phyloP scores from a whole-genome alignment of 2,888 invertebrate species.

The Rhagophthalmus giganteus region DNA sequence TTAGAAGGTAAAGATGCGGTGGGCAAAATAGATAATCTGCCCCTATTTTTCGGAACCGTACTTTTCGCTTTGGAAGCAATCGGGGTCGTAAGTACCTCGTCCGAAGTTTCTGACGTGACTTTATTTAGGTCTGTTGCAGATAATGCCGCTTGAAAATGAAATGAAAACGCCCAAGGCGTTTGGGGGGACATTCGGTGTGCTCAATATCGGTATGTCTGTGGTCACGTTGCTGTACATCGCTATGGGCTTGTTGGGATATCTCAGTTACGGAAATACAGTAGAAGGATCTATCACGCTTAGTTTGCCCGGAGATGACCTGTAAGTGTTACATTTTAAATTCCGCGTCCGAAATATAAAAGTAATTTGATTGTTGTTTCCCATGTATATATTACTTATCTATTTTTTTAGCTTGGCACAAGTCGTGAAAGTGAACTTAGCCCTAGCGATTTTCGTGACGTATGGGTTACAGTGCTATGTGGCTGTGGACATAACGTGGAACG shows the following conservation, averaged over 20 bases:
- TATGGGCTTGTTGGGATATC: slow-evolving; percentile 89
- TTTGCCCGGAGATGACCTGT: slow-evolving; percentile 70
- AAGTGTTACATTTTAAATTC: too few relatives aligned
- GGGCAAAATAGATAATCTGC: slow-evolving; percentile 62
- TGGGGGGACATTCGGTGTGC: slow-evolving; percentile 77
- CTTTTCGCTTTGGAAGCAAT: slow-evolving; percentile 87
- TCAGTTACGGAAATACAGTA: slow-evolving; percentile 75
- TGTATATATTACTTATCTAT: not conserved
- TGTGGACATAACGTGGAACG: slow-evolving; percentile 89
- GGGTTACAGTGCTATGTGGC: slow-evolving; percentile 95
- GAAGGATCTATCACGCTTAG: slow-evolving; percentile 86
- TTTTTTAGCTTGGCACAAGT: slow-evolving; percentile 67
- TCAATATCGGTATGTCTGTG: slow-evolving; percentile 81
- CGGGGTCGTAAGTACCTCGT: slow-evolving; percentile 67
- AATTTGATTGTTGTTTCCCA: not conserved
- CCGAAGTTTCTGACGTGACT: not conserved
- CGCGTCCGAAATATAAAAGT: too few relatives aligned
- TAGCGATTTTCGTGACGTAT: slow-evolving; percentile 89
- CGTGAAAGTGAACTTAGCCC: slow-evolving; percentile 72
- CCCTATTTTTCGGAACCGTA: slow-evolving; percentile 87
- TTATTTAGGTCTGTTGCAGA: slow-evolving; percentile 58
- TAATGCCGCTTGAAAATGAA: slow-evolving; percentile 90
- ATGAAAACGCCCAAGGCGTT: slow-evolving; percentile 88
- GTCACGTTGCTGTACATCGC: slow-evolving; percentile 84
- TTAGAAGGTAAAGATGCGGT: slow-evolving; percentile 57